Base-by-base conservation (phyloP, 2,888 invertebrate species). In the Euzetes globulus region DNA sequence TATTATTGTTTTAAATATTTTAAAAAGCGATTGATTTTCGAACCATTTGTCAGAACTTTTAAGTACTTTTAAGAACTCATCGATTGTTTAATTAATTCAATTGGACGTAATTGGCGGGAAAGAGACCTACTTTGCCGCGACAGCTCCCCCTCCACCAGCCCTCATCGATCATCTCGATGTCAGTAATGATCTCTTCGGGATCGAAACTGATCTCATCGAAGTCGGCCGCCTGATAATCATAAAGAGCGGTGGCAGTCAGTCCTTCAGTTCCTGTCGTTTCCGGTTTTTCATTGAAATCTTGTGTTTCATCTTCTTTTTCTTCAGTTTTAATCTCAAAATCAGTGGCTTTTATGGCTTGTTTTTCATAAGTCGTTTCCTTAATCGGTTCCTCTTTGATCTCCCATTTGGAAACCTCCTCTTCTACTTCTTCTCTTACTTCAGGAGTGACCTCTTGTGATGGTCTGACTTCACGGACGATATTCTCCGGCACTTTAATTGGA, bases 121-220 rank as follows among this genome's bases (percentile, higher is more conserved):
- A 96, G 74, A 96, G 88, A 50, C 96, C 96, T 82, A 91, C 92
- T 73, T 88, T 86, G 52, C 94, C 94, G 79, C 89, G 89, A 0
- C 94, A 93, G 1, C 89, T 91, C 71, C 96, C 96, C 83, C 94
- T 92, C 96, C 96, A 96, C 96, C 96, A 96, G 72, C 96, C 96
- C 41, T 80, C 81, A 77, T 84, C 84, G 47, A 80, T 79, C 75
- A 79, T 79, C 60, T 80, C 80, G 63, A 80, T 80, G 71, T 80
- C 78, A 0, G 91, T 91, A 78, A 96, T 95, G 60, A 94, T 87
- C 82, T 96, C 95, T 79, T 92, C 94, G 0, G 96, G 95, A 85
- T 96, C 95, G 84, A 96, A 96, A 0, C 93, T 91, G 77, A 96
- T 94, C 85, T 96, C 96, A 0, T 94, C 92, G 77, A 93, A 92